Conservation (phyloP, 2,113 vertebrate species). For the Drymodes brunneopygia region DNA sequence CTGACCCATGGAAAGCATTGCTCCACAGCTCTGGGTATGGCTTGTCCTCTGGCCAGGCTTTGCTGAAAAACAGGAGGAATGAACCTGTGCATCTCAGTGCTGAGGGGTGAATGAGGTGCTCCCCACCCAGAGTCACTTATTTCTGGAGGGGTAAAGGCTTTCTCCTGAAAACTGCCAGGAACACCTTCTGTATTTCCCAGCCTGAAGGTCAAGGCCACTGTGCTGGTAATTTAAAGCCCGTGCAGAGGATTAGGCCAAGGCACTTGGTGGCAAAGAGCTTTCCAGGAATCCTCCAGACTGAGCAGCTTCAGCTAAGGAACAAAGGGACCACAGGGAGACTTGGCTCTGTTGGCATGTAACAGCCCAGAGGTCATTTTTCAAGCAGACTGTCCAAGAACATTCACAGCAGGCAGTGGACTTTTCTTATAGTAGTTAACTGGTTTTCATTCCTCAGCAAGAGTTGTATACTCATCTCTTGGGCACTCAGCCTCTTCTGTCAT, state of each 20-base stretch:
- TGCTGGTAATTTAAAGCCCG: neutral
- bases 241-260: neutral
- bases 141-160: neutral
- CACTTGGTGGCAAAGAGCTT: neutral
- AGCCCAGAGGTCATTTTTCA: neutral
- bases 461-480: neutral
- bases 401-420: neutral
- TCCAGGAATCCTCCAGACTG: conserved; percentile 3
- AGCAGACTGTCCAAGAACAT: neutral
- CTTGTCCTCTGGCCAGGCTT: neutral
- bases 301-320: conserved; percentile 3
- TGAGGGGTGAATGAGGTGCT: neutral
- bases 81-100: neutral
- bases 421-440: neutral
- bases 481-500: neutral
- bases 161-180: neutral
- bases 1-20: neutral
- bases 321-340: neutral
- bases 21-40: neutral
- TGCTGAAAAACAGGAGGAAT: neutral
- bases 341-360: neutral
- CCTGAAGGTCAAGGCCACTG: neutral
- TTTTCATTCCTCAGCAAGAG: neutral
- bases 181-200: neutral
- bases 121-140: neutral